Percentiles rank a stretch among this genome's conserved stretches.
phyloP scores from a whole-genome alignment of 2,797 vertebrate species.

The Columba guinea region DNA sequence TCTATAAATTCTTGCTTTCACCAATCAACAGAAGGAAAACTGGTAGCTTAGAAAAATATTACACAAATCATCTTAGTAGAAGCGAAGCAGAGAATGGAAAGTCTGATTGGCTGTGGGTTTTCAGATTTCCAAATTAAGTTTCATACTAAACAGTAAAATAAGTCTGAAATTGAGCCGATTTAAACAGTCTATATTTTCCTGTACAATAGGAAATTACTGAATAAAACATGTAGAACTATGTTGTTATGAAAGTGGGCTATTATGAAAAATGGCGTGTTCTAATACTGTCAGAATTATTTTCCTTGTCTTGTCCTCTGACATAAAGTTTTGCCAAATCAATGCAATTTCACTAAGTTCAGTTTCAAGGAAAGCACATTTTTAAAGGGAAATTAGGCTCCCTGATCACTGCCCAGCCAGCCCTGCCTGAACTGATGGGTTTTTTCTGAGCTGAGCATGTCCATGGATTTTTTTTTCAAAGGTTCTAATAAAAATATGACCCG shows the following conservation, averaged over 20 bases:
- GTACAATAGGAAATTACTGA: background rate
- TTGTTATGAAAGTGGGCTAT: background rate
- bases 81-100: background rate
- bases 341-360: background rate
- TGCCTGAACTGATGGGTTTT: background rate
- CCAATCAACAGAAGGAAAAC: background rate
- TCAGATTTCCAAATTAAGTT: background rate
- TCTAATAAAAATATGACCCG: background rate
- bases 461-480: background rate
- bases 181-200: background rate
- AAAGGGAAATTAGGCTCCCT: background rate
- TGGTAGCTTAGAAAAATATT: background rate
- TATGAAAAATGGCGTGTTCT: background rate
- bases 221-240: background rate
- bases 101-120: background rate
- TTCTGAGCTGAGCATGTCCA: background rate
- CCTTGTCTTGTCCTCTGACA: background rate
- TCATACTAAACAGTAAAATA: background rate
- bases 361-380: background rate
- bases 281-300: background rate
- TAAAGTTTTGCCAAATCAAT: background rate
- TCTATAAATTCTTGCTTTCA: constrained; percentile 4
- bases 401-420: background rate
- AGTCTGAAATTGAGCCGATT: background rate
- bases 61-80: background rate